A percentile compares a stretch with the other conserved stretches of the same genome.
These are phyloP conservation scores for Papilio polyxenes DNA, from an alignment of 1,140 invertebrate genomes.

Conservation along the genomic window DNA sequence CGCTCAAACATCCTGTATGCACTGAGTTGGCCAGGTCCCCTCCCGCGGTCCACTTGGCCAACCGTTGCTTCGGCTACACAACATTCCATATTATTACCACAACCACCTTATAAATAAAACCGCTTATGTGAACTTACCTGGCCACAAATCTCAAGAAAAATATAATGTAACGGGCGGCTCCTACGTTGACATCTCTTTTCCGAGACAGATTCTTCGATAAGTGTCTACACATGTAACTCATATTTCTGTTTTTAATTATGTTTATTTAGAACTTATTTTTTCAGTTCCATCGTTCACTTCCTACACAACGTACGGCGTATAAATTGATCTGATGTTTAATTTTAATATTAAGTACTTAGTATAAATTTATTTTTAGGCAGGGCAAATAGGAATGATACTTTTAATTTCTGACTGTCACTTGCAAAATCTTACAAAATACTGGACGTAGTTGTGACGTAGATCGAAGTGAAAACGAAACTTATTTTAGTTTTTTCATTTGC, in stretches of 20 bases:
- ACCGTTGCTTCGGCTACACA: constrained; percentile 55
- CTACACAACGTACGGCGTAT: neutral
- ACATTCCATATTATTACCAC: constrained; percentile 74
- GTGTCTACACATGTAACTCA: constrained; percentile 31
- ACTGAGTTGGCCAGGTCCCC: constrained; percentile 48
- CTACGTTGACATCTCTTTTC: constrained; percentile 67
- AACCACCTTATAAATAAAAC: constrained; percentile 76
- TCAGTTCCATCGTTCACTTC: neutral
- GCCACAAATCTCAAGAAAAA: constrained; percentile 64
- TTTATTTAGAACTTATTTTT: constrained; percentile 17
- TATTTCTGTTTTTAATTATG: constrained; percentile 18
- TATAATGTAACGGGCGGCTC: constrained; percentile 51
- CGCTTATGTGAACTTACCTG: constrained; percentile 70
- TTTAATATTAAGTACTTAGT: neutral
- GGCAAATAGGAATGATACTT: neutral
- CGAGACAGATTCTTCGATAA: constrained; percentile 19
- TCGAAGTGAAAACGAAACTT: constrained; percentile 65
- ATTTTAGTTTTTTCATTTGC: constrained; percentile 51
- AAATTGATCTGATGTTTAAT: neutral
- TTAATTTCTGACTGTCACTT: constrained; percentile 42
- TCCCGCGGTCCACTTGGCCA: constrained; percentile 51
- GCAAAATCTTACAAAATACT: constrained; percentile 45
- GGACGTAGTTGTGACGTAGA: constrained; percentile 44
- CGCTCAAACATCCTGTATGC: constrained; percentile 55
- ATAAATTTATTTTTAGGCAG: neutral